Base-by-base conservation (phyloP, 2,888 invertebrate species). In the Tetropium fuscum region DNA sequence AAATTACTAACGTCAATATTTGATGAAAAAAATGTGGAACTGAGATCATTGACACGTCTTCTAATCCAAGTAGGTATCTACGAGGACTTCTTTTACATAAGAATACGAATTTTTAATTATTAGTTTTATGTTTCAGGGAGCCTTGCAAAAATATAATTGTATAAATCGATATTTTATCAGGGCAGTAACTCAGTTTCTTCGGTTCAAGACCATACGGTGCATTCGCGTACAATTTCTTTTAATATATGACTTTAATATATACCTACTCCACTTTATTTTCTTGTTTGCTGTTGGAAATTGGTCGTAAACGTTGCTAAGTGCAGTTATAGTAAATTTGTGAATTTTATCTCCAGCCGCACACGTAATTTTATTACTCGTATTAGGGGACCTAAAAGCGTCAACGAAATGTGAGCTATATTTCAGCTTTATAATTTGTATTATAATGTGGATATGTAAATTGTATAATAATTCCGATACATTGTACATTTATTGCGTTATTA, bases 401-500 rank as follows among this genome's bases (percentile, higher is more conserved):
- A 71, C 71, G 67, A 63, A 70, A 70, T 70, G 64, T 57, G 60
- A 65, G 66, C 68, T 64, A 68, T 72, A 72, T 70, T 72, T 65
- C 64, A 69, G 64, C 64, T 73, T 69, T 70, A 73, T 74, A 74
- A 74, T 76, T 73, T 72, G 71, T 71, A 72, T 71, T 74, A 75
- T 74, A 73, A 74, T 75, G 73, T 73, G 73, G 69, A 69, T 73
- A 75, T 70, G 74, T 73, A 73, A 75, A 72, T 74, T 74, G 73
- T 72, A 67, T 72, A 74, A 73, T 74, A 72, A 75, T 76, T 72
- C 68, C 70, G 68, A 69, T 74, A 74, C 72, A 72, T 74, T 72
- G 71, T 70, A 66, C 72, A 74, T 75, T 75, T 74, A 75, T 72
- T 63, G 68, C 66, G 67, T 62, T 72, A 75, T 74, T 71, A 74